Evolutionary conservation across 2,113 vertebrate genomes (phyloP).

Genomic region (Kryptolebias marmoratus): DNA sequence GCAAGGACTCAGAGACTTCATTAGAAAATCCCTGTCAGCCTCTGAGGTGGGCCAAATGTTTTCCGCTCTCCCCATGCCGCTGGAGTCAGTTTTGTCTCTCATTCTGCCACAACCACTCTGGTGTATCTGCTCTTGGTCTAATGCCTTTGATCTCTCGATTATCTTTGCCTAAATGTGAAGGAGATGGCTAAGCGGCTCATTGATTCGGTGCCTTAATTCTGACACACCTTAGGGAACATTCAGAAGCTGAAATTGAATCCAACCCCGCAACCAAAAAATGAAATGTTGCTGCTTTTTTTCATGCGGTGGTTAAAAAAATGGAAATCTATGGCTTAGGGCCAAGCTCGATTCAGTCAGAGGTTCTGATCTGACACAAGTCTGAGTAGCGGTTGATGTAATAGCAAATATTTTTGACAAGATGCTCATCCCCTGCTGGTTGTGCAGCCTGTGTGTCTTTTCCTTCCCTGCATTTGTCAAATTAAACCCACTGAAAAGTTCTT

Average conservation of each 20-base stretch:
- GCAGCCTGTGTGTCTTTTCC: slow-evolving; percentile 26
- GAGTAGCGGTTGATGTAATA: slow-evolving; percentile 34
- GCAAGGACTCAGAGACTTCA: slow-evolving; percentile 49
- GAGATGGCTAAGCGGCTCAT: slow-evolving; percentile 54
- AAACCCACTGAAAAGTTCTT: slow-evolving; percentile 60
- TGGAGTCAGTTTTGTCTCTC: slow-evolving; percentile 40
- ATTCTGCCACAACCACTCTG: slow-evolving; percentile 44
- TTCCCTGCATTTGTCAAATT: slow-evolving; percentile 69
- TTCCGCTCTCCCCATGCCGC: slow-evolving; percentile 36
- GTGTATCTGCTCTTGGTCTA: slow-evolving; percentile 50
- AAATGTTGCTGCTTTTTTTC: slow-evolving; percentile 17
- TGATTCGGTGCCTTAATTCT: slow-evolving; percentile 52
- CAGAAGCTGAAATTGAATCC: slow-evolving; percentile 46
- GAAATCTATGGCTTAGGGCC: slow-evolving; percentile 37
- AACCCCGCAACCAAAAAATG: slow-evolving; percentile 41
- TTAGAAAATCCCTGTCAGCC: slow-evolving; percentile 48
- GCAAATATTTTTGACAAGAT: slow-evolving; percentile 2
- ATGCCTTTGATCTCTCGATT: slow-evolving; percentile 70
- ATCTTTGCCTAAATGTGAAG: slow-evolving; percentile 63
- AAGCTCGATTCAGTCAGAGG: slow-evolving; percentile 46
- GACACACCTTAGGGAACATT: slow-evolving; percentile 45
- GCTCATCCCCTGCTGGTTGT: slow-evolving; percentile 1
- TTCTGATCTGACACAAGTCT: slow-evolving; percentile 56
- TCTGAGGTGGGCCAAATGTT: slow-evolving; percentile 33
- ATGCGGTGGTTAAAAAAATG: slow-evolving; percentile 18